phyloP scores from a whole-genome alignment of 2,888 invertebrate species.

The Euzophera pinguis region DNA sequence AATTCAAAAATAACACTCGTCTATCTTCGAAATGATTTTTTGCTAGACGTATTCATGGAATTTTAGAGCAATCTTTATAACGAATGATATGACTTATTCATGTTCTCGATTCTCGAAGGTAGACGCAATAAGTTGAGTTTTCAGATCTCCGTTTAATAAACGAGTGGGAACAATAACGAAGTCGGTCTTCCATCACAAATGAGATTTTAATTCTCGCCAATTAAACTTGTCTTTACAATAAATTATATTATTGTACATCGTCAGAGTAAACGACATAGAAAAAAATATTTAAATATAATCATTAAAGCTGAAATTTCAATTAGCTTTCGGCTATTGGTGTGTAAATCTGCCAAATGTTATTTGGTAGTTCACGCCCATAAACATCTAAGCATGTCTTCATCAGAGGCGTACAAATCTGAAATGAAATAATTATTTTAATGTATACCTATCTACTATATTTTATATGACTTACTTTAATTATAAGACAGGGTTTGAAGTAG shows the following conservation, averaged over 20 bases:
- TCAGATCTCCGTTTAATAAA: conserved; percentile 61
- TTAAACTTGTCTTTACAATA: neutral
- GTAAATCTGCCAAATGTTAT: conserved; percentile 69
- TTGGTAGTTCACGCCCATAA: conserved; percentile 57
- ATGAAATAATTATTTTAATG: conserved; percentile 23
- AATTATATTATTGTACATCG: neutral
- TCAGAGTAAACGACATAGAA: neutral
- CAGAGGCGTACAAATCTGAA: conserved; percentile 54
- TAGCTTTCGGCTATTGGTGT: conserved; percentile 41
- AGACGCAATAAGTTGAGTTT: conserved; percentile 65
- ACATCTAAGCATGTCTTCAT: conserved; percentile 66
- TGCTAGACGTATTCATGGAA: conserved; percentile 24
- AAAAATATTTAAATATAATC: conserved; percentile 5
- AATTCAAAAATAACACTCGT: neutral
- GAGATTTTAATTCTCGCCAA: conserved; percentile 7
- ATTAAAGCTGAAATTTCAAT: conserved; percentile 8
- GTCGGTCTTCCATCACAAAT: conserved; percentile 18
- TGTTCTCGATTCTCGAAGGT: conserved; percentile 54
- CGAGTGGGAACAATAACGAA: conserved; percentile 66
- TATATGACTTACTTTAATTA: too few relatives aligned
- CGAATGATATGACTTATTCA: conserved; percentile 75
- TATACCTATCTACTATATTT: too few relatives aligned
- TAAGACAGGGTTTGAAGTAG: too few relatives aligned
- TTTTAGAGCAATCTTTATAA: conserved; percentile 69
- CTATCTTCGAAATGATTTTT: neutral